A percentile compares a stretch with the other conserved stretches of the same genome.
phyloP scores from a whole-genome alignment of 1,140 invertebrate genomes.

The Papilio polyxenes region DNA sequence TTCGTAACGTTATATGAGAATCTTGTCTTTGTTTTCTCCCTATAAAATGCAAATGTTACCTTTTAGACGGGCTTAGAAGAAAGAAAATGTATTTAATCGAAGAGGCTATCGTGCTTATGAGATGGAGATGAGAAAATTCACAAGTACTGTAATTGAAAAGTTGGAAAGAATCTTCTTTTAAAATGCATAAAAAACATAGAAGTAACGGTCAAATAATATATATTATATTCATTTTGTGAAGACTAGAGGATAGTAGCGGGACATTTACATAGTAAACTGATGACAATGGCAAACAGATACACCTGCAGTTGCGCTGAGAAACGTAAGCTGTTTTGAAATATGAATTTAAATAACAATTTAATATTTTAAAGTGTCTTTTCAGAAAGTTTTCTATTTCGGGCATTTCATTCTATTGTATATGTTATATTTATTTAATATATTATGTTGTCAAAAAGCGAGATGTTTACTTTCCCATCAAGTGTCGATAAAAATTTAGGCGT shows the following conservation, averaged over 20 bases:
- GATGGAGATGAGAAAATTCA: background rate
- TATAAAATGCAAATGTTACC: constrained; percentile 26
- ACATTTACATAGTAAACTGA: constrained; percentile 10
- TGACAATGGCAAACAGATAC: constrained; percentile 8
- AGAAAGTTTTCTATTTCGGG: background rate
- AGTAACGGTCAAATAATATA: background rate
- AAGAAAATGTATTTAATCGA: constrained; percentile 13
- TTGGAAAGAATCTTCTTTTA: no score
- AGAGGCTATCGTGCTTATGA: background rate
- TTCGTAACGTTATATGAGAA: constrained; percentile 20
- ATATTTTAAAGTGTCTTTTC: background rate
- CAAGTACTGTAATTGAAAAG: background rate
- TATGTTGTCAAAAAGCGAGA: no score
- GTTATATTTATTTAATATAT: background rate
- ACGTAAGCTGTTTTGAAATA: constrained; percentile 8
- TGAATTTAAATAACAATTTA: background rate
- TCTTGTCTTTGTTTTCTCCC: constrained; percentile 2
- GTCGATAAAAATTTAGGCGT: no score
- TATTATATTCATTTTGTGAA: background rate
- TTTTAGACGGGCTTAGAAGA: constrained; percentile 1
- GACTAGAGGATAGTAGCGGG: background rate
- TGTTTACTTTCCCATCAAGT: background rate
- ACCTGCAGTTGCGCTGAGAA: background rate
- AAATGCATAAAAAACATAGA: no score
- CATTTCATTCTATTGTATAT: background rate